Evolutionary conservation across 2,888 invertebrate species (phyloP), one percentile per base, ranked within the genome.

Genomic region (Acrobasis repandana): DNA sequence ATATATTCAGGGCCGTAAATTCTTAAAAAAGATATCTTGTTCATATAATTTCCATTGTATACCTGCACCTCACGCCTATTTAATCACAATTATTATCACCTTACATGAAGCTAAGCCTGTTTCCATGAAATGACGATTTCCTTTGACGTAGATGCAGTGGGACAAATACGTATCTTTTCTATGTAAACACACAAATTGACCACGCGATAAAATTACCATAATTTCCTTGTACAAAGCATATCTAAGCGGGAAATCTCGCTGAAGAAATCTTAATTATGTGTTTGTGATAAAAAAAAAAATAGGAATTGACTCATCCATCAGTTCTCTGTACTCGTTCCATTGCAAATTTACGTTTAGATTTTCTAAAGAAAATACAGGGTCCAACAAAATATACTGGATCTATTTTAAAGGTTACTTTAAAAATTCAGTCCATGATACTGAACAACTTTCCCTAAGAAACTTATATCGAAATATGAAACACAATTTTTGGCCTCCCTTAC

Each of bases 181-280:
- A 50, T 28, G 50, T 28, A 50, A 33, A 10, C 34, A n/a, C 38
- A n/a, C 38, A 36, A 38, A 38, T 54, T 54, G n/a, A 38, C 10
- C 54, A 54, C 18, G 38, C 54, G 38, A 54, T 16, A 34, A 36
- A 54, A 54, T 54, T 54, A 54, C 54, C 38, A 38, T 54, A 54
- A 54, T 54, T 50, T 54, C 18, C 38, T 15, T 11, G 18, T 38
- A 36, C 38, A 18, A 11, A 18, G 16, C 54, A 38, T 54, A 54
- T 54, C 36, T 52, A 3, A 36, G 36, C 38, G 11, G 54, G 18
- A 54, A 54, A 54, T 54, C 54, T 54, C 18, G 9, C 3, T 38
- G 54, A 38, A 54, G 38, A 54, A 54, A 34, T 34, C 36, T 16
- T 54, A 38, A 18, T 38, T 15, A 52, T 34, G 34, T 10, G 34